Base-by-base conservation (phyloP, 2,113 vertebrate species). In the Diadophis punctatus region DNA sequence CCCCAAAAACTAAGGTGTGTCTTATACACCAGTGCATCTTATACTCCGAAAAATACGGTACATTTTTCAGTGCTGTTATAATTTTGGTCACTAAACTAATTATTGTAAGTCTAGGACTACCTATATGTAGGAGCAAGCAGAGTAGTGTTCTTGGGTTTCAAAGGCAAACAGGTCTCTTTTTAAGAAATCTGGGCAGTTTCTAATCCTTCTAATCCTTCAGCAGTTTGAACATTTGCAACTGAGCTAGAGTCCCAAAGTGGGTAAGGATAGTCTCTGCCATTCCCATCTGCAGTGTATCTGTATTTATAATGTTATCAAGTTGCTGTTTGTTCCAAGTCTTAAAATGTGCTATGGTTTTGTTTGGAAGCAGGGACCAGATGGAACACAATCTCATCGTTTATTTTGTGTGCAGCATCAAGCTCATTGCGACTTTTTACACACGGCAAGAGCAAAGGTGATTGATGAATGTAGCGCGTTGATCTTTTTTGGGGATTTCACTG, bases 401-500 rank as follows among this genome's bases (percentile, higher is more conserved):
- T 53, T 68, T 68, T 51, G 9, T 51, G 9, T n/a, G 8, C 14
- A 22, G 43, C 55, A 91, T 8, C 23, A 43, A 90, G n/a, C 63
- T 34, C n/a, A 80, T 56, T n/a, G 18, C 18, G 22, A 27, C 34
- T 80, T 80, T 90, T 80, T 52, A 80, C 25, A 80, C 25, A 87
- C 1, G 11, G 56, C 52, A 25, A 34, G 52, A 93, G 86, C 90
- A 94, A 0, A 0, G 11, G 86, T 90, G 91, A 90, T 93, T 92
- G 95, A 93, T 92, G 91, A 46, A 30, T 90, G 3, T 68, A 93
- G 91, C 93, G 91, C 91, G 88, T 87, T 93, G 55, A 90, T 91
- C 46, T 93, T 94, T n/a, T 58, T 87, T 53, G 85, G 92, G 23
- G 27, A 74, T 92, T 95, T 95, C 94, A 94, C 94, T 95, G 86